These are phyloP conservation scores for Temnothorax curvispinosus DNA, from an alignment of 1,140 invertebrate genomes.

Conservation along the genomic window DNA sequence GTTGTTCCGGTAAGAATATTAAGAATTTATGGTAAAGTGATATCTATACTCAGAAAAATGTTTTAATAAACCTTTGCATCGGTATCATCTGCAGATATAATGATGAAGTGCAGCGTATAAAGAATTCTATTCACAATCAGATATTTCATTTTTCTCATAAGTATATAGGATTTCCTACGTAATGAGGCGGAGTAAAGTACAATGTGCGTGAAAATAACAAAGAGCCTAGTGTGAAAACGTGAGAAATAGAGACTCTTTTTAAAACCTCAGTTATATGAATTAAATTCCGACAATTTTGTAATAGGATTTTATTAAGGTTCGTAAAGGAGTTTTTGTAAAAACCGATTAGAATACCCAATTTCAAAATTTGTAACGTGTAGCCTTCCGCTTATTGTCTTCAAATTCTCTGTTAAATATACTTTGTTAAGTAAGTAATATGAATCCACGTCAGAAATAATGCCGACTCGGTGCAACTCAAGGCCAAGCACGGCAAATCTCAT, in stretches of 20 bases:
- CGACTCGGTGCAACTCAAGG: neutral
- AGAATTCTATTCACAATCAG: neutral
- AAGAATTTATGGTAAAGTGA: neutral
- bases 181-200: neutral
- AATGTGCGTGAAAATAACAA: neutral
- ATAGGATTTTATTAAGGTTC: neutral
- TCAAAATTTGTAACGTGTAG: neutral
- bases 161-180: slow-evolving; percentile 29
- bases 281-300: neutral
- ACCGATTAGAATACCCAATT: neutral
- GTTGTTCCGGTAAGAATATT: neutral
- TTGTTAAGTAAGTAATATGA: neutral
- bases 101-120: neutral
- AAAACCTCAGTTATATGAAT: neutral
- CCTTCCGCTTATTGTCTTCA: neutral
- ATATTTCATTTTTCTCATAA: neutral
- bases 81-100: slow-evolving; percentile 19
- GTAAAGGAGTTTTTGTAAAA: neutral
- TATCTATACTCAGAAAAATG: slow-evolving; percentile 11
- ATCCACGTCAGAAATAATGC: neutral
- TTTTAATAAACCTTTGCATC: neutral
- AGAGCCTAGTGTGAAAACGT: neutral
- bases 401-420: neutral
- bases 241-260: neutral
- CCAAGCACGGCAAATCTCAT: neutral